Evolutionary conservation across 2,888 invertebrate genomes (phyloP).

Genomic region (Eilema sororculum): DNA sequence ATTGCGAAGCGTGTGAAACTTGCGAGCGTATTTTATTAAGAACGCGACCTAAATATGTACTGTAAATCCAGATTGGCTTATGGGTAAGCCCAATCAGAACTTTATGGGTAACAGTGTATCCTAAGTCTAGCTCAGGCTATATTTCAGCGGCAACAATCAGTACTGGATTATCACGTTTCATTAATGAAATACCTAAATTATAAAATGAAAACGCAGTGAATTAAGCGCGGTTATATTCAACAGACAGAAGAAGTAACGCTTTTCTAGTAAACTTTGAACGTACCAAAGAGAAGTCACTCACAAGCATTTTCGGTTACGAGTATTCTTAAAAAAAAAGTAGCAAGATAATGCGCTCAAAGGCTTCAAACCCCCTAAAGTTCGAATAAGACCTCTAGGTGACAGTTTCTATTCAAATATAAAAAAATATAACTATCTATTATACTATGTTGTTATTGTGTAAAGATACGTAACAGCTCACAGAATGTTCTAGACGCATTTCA

Average conservation of each 20-base stretch:
- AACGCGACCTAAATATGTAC: slow-evolving; percentile 40
- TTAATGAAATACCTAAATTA: too few relatives aligned
- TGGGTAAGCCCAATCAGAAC: not conserved
- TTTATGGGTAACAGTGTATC: not conserved
- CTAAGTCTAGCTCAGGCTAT: not conserved
- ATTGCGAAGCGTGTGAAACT: slow-evolving; percentile 23
- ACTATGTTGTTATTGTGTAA: slow-evolving; percentile 7
- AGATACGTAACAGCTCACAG: not conserved
- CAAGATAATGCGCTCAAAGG: too few relatives aligned
- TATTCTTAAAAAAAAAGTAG: too few relatives aligned
- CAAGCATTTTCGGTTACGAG: too few relatives aligned
- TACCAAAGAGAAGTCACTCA: too few relatives aligned
- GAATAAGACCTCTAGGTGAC: not conserved
- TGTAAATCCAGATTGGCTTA: slow-evolving; percentile 17
- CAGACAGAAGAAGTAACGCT: too few relatives aligned
- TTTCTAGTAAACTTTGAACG: too few relatives aligned
- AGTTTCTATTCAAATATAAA: not conserved
- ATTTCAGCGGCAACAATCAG: not conserved
- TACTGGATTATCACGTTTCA: too few relatives aligned
- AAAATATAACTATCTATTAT: not conserved
- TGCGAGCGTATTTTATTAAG: slow-evolving; percentile 30
- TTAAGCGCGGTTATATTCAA: too few relatives aligned
- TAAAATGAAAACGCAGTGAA: too few relatives aligned
- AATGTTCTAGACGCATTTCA: slow-evolving; percentile 2
- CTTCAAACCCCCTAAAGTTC: not conserved